These are phyloP conservation scores for Asarcornis scutulata DNA, from an alignment of 2,113 vertebrate genomes.

Conservation along the genomic window DNA sequence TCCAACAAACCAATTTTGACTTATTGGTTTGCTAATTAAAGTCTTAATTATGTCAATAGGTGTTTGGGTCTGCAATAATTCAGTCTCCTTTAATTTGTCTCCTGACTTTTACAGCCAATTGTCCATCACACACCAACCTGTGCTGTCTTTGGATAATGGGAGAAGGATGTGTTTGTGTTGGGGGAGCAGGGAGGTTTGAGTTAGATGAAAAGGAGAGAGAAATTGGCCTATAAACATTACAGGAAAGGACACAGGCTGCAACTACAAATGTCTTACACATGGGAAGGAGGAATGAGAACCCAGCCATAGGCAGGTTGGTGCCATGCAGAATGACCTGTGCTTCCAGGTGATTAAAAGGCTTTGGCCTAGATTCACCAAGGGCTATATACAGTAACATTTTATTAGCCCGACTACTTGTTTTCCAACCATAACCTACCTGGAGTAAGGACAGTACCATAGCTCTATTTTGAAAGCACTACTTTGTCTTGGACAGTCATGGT, in stretches of 20 bases:
- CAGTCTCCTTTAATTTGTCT: neutral
- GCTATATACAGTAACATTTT: neutral
- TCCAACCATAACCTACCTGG: neutral
- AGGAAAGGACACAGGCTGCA: neutral
- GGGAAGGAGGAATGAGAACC: neutral
- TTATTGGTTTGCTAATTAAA: neutral
- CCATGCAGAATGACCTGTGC: neutral
- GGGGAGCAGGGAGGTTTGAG: too few relatives aligned
- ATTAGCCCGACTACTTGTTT: neutral
- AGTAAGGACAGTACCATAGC: neutral
- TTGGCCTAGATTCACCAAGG: neutral
- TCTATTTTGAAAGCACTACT: neutral
- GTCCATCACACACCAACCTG: neutral
- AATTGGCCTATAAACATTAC: neutral
- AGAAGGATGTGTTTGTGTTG: neutral
- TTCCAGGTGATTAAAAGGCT: neutral
- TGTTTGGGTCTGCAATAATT: neutral
- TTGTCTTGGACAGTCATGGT: neutral
- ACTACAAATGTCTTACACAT: neutral
- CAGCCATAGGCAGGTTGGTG: fast-evolving
- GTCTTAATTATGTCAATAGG: neutral
- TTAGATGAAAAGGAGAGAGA: neutral
- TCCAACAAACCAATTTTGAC: neutral
- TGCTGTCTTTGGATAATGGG: fast-evolving
- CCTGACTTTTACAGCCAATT: neutral